phyloP scores from a whole-genome alignment of 2,113 vertebrate species.

The Arenaria interpres region DNA sequence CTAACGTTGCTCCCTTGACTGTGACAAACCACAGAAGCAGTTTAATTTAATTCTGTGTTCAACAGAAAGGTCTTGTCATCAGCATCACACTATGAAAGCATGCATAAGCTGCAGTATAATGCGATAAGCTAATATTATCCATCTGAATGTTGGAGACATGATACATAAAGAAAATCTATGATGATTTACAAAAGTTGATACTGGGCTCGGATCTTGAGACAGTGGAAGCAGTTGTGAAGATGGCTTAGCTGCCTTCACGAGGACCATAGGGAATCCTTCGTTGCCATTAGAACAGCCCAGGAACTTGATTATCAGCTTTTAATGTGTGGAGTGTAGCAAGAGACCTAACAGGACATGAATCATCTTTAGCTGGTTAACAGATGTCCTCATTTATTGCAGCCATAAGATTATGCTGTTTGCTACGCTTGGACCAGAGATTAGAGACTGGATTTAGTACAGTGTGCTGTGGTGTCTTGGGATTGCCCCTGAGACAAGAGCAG shows the following conservation, averaged over 20 bases:
- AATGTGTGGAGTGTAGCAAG: neutral
- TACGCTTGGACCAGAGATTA: neutral
- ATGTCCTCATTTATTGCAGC: neutral
- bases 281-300: neutral
- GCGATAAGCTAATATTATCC: neutral
- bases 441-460: neutral
- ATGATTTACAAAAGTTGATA: neutral
- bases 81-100: neutral
- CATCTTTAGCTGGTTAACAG: neutral
- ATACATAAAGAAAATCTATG: neutral
- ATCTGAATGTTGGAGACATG: neutral
- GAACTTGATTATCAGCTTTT: neutral
- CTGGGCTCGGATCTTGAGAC: neutral
- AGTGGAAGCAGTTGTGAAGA: accelerated
- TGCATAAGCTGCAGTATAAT: neutral
- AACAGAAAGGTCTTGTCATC: neutral
- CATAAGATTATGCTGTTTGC: neutral
- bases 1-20: neutral
- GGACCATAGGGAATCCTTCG: neutral
- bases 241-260: neutral
- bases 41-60: neutral
- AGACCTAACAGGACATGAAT: neutral
- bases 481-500: neutral
- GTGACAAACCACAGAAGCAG: neutral
- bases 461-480: neutral